Conservation (phyloP, 2,888 invertebrate genomes). For the Cosmia trapezina region DNA sequence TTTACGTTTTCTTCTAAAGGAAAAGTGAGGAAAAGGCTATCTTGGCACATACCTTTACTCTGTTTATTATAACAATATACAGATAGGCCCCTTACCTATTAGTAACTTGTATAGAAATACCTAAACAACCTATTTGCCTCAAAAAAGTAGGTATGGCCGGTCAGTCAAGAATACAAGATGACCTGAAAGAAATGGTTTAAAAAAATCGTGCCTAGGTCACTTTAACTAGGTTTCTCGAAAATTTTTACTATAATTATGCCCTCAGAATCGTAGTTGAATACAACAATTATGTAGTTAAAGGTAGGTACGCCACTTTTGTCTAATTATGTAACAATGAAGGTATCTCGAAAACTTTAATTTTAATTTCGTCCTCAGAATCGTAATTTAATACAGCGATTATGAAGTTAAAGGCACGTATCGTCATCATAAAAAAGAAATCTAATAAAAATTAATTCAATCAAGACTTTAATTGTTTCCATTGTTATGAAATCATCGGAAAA, state of each 20-base stretch:
- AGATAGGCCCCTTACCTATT: neutral
- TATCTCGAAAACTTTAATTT: neutral
- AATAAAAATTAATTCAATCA: slow-evolving; percentile 7
- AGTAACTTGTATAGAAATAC: no score
- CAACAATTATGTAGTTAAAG: slow-evolving; percentile 15
- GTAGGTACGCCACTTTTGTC: neutral
- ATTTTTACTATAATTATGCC: neutral
- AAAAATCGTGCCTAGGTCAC: neutral
- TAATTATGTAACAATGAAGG: neutral
- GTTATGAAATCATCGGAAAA: slow-evolving; percentile 20
- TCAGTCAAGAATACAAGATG: neutral
- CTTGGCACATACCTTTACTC: neutral
- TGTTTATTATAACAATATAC: neutral
- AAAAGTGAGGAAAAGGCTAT: neutral
- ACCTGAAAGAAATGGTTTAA: neutral
- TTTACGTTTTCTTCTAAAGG: neutral
- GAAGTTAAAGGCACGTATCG: neutral
- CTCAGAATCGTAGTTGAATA: slow-evolving; percentile 1
- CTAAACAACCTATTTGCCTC: neutral
- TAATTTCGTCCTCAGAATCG: neutral
- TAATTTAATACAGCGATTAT: slow-evolving; percentile 5
- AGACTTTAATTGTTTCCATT: slow-evolving; percentile 15
- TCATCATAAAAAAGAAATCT: neutral
- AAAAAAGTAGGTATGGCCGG: no score
- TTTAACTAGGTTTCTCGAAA: slow-evolving; percentile 9